Evolutionary conservation across 2,113 vertebrate genomes (phyloP).

Genomic region (Oryzias woworae): DNA sequence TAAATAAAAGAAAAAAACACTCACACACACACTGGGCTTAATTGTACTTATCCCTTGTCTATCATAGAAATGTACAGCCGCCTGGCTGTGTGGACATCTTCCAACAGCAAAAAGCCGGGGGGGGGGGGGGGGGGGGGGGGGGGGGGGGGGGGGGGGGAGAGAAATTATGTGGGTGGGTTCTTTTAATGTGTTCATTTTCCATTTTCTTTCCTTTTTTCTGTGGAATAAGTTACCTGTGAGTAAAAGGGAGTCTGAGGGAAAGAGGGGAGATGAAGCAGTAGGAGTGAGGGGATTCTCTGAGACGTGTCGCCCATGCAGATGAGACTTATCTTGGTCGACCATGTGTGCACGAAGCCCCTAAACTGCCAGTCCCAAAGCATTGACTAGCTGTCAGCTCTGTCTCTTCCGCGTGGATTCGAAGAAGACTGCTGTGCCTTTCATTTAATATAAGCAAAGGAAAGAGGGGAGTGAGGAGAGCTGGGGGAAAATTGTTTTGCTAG

Average conservation of each 20-base stretch:
- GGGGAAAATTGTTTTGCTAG: constrained; percentile 49
- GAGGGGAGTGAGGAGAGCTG: constrained; percentile 18
- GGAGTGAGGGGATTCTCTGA: constrained; percentile 60
- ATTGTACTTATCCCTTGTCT: constrained; percentile 76
- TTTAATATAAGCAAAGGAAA: constrained; percentile 68
- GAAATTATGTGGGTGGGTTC: constrained; percentile 44
- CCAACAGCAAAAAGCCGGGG: constrained; percentile 38
- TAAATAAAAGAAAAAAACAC: constrained; percentile 44
- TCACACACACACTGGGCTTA: constrained; percentile 59
- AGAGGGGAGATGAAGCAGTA: constrained; percentile 14
- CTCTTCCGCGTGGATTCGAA: constrained; percentile 65
- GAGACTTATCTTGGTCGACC: constrained; percentile 81
- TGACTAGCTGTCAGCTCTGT: constrained; percentile 78
- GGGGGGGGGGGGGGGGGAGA: not conserved
- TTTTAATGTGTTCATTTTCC: constrained; percentile 58
- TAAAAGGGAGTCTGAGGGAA: constrained; percentile 46
- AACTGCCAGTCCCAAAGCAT: constrained; percentile 78
- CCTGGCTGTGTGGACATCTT: constrained; percentile 39
- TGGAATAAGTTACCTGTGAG: constrained; percentile 76
- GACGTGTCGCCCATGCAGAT: constrained; percentile 77
- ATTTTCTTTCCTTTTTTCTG: constrained; percentile 54
- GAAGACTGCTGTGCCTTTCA: constrained; percentile 72
- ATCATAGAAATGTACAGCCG: constrained; percentile 50
- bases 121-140: not conserved
- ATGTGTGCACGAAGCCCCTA: constrained; percentile 76